Conservation (phyloP, 2,113 vertebrate species). For the Shinisaurus crocodilurus region DNA sequence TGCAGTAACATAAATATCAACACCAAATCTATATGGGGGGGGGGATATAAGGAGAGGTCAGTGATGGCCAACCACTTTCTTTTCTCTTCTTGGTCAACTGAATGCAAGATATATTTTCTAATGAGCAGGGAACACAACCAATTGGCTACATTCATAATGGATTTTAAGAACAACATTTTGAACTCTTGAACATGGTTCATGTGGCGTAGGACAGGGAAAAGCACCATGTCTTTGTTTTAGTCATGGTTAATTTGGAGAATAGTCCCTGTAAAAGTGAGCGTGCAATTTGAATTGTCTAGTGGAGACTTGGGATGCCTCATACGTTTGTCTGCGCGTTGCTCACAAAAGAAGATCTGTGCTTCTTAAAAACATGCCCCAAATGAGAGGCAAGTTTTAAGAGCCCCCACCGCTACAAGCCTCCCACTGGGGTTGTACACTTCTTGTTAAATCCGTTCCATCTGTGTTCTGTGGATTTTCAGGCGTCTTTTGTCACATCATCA, state of each 20-base stretch:
- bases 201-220: not conserved
- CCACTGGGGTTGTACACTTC: too few relatives aligned
- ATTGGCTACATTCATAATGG: not conserved
- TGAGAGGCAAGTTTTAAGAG: too few relatives aligned
- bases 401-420: too few relatives aligned
- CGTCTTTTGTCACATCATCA: too few relatives aligned
- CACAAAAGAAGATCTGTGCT: not conserved
- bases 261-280: not conserved
- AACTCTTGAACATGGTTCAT: not conserved
- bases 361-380: too few relatives aligned
- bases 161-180: not conserved
- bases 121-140: not conserved
- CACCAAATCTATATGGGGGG: not conserved
- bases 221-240: not conserved
- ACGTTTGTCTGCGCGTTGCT: not conserved
- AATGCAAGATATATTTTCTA: not conserved
- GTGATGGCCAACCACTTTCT: not conserved
- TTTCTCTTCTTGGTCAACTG: not conserved
- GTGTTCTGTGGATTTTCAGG: too few relatives aligned
- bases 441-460: too few relatives aligned
- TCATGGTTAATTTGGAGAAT: not conserved
- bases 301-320: not conserved
- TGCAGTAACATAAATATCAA: not conserved
- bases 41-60: not conserved
- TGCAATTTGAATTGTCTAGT: not conserved